Evolutionary conservation across 2,888 invertebrate species (phyloP).

Genomic region (Perdita meconis): DNA sequence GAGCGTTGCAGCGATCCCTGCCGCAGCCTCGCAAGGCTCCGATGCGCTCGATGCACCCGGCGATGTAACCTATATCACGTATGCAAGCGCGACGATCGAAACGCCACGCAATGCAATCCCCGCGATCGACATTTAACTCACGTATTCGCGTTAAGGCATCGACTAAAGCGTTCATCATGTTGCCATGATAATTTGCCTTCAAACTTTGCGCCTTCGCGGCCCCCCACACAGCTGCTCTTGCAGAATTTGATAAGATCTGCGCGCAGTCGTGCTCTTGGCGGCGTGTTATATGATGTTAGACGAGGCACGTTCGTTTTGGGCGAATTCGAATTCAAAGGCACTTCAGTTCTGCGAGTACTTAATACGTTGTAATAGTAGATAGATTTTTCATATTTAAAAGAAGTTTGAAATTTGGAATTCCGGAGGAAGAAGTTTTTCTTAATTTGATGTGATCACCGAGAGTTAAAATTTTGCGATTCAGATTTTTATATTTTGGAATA

Average conservation of each 20-base stretch:
- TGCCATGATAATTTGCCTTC: constrained; percentile 23
- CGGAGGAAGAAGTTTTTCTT: no score
- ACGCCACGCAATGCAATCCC: constrained; percentile 2
- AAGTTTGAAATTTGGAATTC: no score
- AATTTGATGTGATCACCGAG: no score
- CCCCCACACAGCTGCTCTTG: not conserved
- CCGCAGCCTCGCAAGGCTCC: not conserved
- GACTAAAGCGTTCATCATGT: constrained; percentile 35
- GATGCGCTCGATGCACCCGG: constrained; percentile 12
- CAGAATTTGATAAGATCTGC: constrained; percentile 10
- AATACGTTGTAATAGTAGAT: no score
- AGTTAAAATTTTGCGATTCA: no score
- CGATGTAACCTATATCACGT: constrained; percentile 19
- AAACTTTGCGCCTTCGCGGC: not conserved
- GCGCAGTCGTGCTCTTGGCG: not conserved
- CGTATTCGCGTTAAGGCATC: constrained; percentile 47
- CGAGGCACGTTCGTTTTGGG: not conserved
- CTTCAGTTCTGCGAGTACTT: no score
- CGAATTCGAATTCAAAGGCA: not conserved
- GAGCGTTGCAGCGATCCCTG: constrained; percentile 7
- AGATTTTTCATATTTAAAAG: no score
- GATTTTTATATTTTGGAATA: no score
- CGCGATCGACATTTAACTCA: constrained; percentile 47
- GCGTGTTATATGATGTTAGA: not conserved
- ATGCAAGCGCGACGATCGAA: constrained; percentile 25